phyloP scores from a whole-genome alignment of 2,113 vertebrate genomes.

The Sciurus niger region DNA sequence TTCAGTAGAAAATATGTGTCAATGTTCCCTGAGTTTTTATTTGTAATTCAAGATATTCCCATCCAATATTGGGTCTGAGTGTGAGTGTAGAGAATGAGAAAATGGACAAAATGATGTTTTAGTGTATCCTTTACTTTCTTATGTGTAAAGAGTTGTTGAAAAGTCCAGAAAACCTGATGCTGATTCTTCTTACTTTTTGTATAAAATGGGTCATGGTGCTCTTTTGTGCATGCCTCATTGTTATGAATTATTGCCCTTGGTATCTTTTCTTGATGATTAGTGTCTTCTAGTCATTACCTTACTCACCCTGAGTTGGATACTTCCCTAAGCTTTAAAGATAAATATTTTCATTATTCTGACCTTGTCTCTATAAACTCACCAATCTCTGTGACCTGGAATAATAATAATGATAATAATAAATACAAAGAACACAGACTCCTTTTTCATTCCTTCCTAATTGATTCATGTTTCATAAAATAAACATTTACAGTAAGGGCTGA shows the following conservation, averaged over 20 bases:
- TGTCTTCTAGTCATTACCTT: neutral
- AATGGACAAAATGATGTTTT: neutral
- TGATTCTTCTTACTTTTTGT: neutral
- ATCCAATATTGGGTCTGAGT: neutral
- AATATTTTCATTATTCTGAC: neutral
- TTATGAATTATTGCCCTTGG: neutral
- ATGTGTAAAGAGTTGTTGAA: neutral
- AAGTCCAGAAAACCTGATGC: neutral
- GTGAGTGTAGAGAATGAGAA: neutral
- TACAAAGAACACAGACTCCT: neutral
- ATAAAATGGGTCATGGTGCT: neutral
- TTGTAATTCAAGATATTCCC: neutral
- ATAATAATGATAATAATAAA: neutral
- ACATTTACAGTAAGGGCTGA: neutral
- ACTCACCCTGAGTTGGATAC: neutral
- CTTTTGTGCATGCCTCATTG: neutral
- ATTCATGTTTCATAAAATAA: neutral
- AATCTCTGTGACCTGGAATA: neutral
- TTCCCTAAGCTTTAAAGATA: neutral
- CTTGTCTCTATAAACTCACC: neutral
- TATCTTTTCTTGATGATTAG: neutral
- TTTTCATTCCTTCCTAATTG: neutral
- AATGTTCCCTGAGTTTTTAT: neutral
- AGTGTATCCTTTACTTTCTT: constrained; percentile 28
- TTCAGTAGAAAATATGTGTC: neutral